Evolutionary conservation across 2,888 invertebrate genomes (phyloP).

Genomic region (Troglohyphantes excavatus): DNA sequence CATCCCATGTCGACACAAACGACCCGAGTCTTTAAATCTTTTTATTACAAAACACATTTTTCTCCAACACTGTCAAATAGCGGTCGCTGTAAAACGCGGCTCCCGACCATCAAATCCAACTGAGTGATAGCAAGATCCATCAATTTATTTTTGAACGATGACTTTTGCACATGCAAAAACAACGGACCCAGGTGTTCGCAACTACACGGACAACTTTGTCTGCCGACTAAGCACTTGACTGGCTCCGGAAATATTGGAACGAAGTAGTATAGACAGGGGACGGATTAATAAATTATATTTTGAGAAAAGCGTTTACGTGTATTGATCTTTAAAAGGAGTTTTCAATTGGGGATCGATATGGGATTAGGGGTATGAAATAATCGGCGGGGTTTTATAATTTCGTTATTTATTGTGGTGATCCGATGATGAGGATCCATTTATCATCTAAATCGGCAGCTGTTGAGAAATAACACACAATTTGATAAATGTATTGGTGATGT

Average conservation of each 20-base stretch:
- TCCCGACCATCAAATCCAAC: constrained; percentile 8
- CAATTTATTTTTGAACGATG: constrained; percentile 50
- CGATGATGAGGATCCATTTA: background rate
- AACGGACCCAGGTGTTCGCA: constrained; percentile 52
- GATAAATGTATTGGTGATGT: background rate
- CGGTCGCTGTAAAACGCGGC: background rate
- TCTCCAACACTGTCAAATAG: background rate
- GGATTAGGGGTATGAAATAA: background rate
- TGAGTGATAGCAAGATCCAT: constrained; percentile 60
- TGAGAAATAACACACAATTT: background rate
- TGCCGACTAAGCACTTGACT: background rate
- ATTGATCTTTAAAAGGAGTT: background rate
- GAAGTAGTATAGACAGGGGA: background rate
- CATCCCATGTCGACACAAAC: background rate
- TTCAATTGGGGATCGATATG: background rate
- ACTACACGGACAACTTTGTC: constrained; percentile 29
- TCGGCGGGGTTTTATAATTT: background rate
- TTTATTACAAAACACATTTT: background rate
- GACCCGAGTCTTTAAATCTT: background rate
- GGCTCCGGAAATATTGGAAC: background rate
- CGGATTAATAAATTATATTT: background rate
- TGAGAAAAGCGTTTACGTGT: background rate
- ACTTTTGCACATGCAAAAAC: background rate
- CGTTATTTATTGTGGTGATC: background rate
- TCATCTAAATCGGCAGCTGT: background rate